These are phyloP conservation scores for Piaya cayana DNA, from an alignment of 2,113 vertebrate genomes.

Conservation along the genomic window DNA sequence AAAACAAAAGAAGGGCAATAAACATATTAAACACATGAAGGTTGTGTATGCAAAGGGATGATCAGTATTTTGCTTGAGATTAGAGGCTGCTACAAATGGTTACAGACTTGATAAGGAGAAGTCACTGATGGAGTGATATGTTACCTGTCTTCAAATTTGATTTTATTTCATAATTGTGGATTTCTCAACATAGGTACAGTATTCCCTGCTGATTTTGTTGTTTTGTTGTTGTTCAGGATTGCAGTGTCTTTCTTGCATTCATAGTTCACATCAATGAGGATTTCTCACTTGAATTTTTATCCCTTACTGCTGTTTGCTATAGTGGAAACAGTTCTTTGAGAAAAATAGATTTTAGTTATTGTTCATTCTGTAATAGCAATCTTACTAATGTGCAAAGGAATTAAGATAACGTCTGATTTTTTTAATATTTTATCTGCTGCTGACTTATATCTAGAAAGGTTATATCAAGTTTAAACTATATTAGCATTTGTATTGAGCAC, in stretches of 20 bases:
- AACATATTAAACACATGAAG: not conserved
- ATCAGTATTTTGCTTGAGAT: not conserved
- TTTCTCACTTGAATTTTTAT: not conserved
- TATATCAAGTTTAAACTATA: conserved; percentile 41
- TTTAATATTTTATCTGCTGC: conserved; percentile 25
- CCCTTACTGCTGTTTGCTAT: not conserved
- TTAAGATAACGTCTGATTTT: conserved; percentile 5
- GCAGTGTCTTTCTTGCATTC: not conserved
- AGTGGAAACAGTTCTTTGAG: not conserved
- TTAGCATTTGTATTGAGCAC: conserved; percentile 20
- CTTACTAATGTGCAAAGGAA: not conserved
- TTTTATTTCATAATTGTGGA: not conserved
- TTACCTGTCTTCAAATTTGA: not conserved
- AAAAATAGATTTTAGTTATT: not conserved
- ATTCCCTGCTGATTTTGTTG: not conserved
- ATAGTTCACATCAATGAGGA: not conserved
- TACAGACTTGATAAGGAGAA: not conserved
- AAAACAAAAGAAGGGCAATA: not conserved
- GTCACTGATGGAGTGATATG: not conserved
- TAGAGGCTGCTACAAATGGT: not conserved
- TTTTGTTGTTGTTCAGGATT: not conserved
- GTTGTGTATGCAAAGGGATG: not conserved
- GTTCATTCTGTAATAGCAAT: not conserved
- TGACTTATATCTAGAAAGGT: conserved; percentile 49
- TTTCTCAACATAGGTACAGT: not conserved